Evolutionary conservation across 2,888 invertebrate genomes (phyloP).

Genomic region (Drosophila cognata): DNA sequence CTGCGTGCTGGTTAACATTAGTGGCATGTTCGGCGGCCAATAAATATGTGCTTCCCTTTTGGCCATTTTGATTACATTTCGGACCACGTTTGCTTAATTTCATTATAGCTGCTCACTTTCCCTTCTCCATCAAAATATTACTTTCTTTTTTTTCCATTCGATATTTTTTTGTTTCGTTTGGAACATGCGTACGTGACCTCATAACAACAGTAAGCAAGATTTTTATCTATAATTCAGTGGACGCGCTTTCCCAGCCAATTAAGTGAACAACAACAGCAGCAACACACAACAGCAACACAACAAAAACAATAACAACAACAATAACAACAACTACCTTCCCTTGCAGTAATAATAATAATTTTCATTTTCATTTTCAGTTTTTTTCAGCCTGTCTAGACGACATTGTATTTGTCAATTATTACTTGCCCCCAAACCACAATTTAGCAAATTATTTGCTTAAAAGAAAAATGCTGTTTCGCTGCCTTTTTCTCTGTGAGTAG

Average conservation of each 20-base stretch:
- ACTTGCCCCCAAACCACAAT: slow-evolving; percentile 48
- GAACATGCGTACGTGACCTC: slow-evolving; percentile 76
- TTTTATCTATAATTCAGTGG: slow-evolving; percentile 76
- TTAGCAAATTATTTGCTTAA: slow-evolving; percentile 33
- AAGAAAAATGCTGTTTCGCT: slow-evolving; percentile 10
- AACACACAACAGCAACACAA: not conserved
- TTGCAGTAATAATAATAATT: slow-evolving; percentile 50
- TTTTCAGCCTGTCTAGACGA: slow-evolving; percentile 65
- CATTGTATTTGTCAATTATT: slow-evolving; percentile 68
- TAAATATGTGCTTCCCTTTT: slow-evolving; percentile 69
- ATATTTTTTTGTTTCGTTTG: slow-evolving; percentile 9
- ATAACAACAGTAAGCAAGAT: slow-evolving; percentile 76
- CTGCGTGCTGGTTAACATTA: slow-evolving; percentile 70
- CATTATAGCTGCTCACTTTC: slow-evolving; percentile 67
- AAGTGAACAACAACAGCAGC: slow-evolving; percentile 24
- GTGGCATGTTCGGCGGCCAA: slow-evolving; percentile 70
- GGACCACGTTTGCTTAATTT: slow-evolving; percentile 77
- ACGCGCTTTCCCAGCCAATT: slow-evolving; percentile 57
- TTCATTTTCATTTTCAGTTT: slow-evolving; percentile 19
- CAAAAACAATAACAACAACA: not conserved
- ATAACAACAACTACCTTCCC: not conserved
- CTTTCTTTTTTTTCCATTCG: not conserved
- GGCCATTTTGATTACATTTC: slow-evolving; percentile 60
- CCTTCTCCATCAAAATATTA: slow-evolving; percentile 6
- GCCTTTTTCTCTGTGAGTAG: slow-evolving; percentile 23